These are phyloP conservation scores for Trachurus trachurus DNA, from an alignment of 2,797 vertebrate genomes.

Conservation along the genomic window DNA sequence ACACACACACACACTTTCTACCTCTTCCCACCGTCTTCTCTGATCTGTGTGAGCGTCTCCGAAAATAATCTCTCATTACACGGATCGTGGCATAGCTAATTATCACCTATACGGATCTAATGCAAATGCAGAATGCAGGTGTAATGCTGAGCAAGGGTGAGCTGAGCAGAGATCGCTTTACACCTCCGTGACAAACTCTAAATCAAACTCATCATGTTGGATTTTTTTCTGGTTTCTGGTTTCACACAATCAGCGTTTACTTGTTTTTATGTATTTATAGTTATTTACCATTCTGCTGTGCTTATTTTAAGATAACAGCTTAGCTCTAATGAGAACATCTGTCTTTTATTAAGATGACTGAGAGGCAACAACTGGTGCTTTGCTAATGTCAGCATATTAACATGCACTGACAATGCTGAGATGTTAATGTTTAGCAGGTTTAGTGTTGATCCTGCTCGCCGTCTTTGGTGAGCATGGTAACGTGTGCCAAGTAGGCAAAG, in stretches of 20 bases:
- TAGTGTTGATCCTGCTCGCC: neutral
- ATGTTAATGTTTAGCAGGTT: neutral
- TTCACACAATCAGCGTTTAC: too few species aligned
- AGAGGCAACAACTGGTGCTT: neutral
- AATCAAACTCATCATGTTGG: conserved; percentile 4
- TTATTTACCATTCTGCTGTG: conserved; percentile 3
- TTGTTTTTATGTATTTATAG: neutral
- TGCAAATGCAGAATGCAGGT: conserved; percentile 48
- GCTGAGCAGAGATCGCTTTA: neutral
- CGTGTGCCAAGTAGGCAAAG: neutral
- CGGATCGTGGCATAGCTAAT: conserved; percentile 60
- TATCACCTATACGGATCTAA: conserved; percentile 58
- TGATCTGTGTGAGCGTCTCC: conserved; percentile 61
- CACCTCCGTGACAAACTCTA: neutral
- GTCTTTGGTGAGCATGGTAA: neutral
- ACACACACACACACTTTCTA: neutral
- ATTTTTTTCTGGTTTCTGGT: neutral
- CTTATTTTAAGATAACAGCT: neutral
- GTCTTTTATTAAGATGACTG: neutral
- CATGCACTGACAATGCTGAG: neutral
- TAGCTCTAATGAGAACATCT: neutral
- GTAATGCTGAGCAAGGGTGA: conserved; percentile 12
- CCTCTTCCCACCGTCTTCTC: conserved; percentile 51
- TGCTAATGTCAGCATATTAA: neutral
- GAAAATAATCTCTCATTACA: conserved; percentile 69